Evolutionary conservation across 1,140 invertebrate genomes (phyloP).

Genomic region (Babylonia areolata): DNA sequence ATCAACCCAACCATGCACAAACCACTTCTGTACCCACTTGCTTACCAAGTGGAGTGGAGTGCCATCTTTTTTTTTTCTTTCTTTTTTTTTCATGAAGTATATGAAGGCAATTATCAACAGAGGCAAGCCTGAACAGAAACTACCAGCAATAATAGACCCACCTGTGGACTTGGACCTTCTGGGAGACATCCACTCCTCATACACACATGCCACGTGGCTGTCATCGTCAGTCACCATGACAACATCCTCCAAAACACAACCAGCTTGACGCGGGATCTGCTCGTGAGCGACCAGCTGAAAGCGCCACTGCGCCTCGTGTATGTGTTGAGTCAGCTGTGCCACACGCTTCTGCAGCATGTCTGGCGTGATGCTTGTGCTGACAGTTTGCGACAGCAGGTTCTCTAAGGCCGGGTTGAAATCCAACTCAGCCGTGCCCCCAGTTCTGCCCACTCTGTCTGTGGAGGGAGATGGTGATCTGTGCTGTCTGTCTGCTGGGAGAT

Average conservation of each 20-base stretch:
- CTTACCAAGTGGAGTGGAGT: too few species aligned
- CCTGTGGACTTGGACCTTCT: not conserved
- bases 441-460: not conserved
- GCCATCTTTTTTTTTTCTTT: too few species aligned
- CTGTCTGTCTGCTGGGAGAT: not conserved
- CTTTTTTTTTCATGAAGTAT: too few species aligned
- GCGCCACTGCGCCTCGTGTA: constrained; percentile 73
- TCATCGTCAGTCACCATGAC: constrained; percentile 52
- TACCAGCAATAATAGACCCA: not conserved
- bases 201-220: not conserved
- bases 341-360: constrained; percentile 59
- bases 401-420: constrained; percentile 50
- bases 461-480: not conserved
- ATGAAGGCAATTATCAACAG: too few species aligned
- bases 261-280: constrained; percentile 62
- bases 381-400: constrained; percentile 53
- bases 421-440: not conserved
- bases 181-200: constrained; percentile 20
- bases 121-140: too few species aligned
- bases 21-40: too few species aligned
- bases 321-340: constrained; percentile 65
- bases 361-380: constrained; percentile 57
- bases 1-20: too few species aligned
- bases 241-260: constrained; percentile 59
- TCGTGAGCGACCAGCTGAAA: constrained; percentile 72